Percentiles rank a stretch among this genome's conserved stretches.
phyloP scores from a whole-genome alignment of 2,113 vertebrate species.

The Rhineura floridana region DNA sequence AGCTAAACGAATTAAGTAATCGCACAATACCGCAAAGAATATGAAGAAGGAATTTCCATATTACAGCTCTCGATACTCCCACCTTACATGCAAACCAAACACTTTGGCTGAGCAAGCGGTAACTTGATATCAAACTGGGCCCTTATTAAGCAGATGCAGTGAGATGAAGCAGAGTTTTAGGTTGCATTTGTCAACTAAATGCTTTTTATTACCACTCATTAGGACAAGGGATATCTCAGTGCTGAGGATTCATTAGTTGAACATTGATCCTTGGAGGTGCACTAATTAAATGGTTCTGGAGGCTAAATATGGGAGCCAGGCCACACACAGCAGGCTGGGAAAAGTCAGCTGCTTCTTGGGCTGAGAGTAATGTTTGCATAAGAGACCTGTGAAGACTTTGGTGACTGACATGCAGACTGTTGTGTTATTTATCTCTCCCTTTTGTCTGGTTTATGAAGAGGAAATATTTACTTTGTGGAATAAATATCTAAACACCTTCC shows the following conservation, averaged over 20 bases:
- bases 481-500: neutral
- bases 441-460: neutral
- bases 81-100: slow-evolving; percentile 78
- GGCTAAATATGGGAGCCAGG: slow-evolving; percentile 52
- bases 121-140: slow-evolving; percentile 85
- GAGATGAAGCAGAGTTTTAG: slow-evolving; percentile 71
- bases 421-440: slow-evolving; percentile 56
- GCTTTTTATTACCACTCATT: slow-evolving; percentile 88
- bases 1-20: slow-evolving; percentile 87
- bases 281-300: slow-evolving; percentile 75
- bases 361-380: slow-evolving; percentile 52
- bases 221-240: slow-evolving; percentile 78
- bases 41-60: slow-evolving; percentile 88
- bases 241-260: slow-evolving; percentile 77
- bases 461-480: neutral
- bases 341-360: slow-evolving; percentile 19
- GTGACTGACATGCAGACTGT: slow-evolving; percentile 56
- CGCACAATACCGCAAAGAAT: slow-evolving; percentile 78
- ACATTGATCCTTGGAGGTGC: slow-evolving; percentile 64
- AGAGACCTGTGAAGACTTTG: slow-evolving; percentile 53
- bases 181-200: slow-evolving; percentile 78
- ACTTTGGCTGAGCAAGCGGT: slow-evolving; percentile 79
- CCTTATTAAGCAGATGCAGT: slow-evolving; percentile 83
- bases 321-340: slow-evolving; percentile 69
- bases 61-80: slow-evolving; percentile 88